Evolutionary conservation across 1,140 invertebrate genomes (phyloP), one percentile per base, ranked within the genome.

Genomic region (Drosophila oshimai): DNA sequence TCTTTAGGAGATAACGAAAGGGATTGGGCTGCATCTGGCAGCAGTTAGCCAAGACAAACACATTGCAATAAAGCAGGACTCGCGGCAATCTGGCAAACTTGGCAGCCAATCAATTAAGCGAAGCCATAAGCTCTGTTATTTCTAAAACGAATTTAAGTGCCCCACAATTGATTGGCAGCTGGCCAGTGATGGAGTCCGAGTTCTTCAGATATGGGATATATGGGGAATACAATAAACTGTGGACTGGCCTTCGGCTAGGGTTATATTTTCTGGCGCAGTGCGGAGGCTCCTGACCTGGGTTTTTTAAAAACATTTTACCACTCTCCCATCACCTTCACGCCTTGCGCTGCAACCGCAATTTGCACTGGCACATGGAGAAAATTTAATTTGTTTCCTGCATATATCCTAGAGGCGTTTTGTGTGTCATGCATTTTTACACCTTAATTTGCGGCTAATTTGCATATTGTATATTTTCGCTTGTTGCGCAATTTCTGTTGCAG

Each of bases 351-450:
- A 57, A 33, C 15, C 33, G 55, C 57, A 86, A 86, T 86, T 84
- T 79, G 75, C 42, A 46, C 71, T 34, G 61, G 51, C 39, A 62
- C 33, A 60, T 60, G 31, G 39, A 36, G 47, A 39, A 69, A 84
- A 84, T 84, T 84, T 47, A 84, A 86, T 84, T 84, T 84, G 80
- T 84, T 84, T 84, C 62, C 51, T 74, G 60, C 74, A 72, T 73
- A 69, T 71, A 80, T 80, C 51, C 80, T 54, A 58, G 80, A 86
- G 80, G 75, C 75, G 75, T 84, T 73, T 84, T 84, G 80, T 86
- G 71, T 84, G 80, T 84, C 80, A 80, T 86, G 80, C 80, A 84
- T 84, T 86, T 80, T 84, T 84, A 86, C 80, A 86, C 80, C 80
- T 84, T 86, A 84, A 84, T 84, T 86, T 84, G 80, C 61, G 54